Percentiles rank a stretch among this genome's conserved stretches.
Evolutionary conservation across 2,888 invertebrate species (phyloP).

Genomic region (Fissipunctia ypsillon): DNA sequence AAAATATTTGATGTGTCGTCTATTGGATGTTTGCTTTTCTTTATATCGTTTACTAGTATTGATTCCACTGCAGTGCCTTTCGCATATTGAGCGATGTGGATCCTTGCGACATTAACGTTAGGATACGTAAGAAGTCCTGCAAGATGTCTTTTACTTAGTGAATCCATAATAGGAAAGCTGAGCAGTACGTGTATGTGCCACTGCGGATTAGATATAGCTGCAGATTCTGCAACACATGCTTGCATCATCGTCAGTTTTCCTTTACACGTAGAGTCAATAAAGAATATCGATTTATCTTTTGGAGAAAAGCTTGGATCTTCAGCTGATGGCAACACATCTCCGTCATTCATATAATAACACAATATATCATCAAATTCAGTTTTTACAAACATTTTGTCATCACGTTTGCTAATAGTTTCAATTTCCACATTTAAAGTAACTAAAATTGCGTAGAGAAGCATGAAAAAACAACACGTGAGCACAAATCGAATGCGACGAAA

Average conservation of each 20-base stretch:
- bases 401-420: not conserved
- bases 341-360: constrained; percentile 19
- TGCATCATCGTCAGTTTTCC: constrained; percentile 21
- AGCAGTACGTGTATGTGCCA: constrained; percentile 17
- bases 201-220: constrained; percentile 18
- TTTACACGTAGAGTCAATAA: constrained; percentile 28
- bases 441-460: not conserved
- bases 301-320: constrained; percentile 20
- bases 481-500: not conserved
- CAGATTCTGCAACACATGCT: constrained; percentile 32
- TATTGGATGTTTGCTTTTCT: constrained; percentile 11
- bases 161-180: constrained; percentile 16
- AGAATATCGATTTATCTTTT: constrained; percentile 31
- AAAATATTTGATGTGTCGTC: constrained; percentile 13
- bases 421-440: not conserved
- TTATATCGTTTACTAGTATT: constrained; percentile 7
- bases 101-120: constrained; percentile 8
- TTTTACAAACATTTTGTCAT: not conserved
- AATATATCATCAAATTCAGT: not conserved
- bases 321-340: constrained; percentile 17
- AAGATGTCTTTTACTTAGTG: constrained; percentile 9
- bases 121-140: constrained; percentile 1
- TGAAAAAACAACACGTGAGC: constrained; percentile 1
- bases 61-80: constrained; percentile 25
- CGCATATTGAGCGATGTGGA: constrained; percentile 8